Percentiles rank a stretch among this genome's conserved stretches.
These are phyloP conservation scores for Lepidothrix coronata DNA, from an alignment of 2,113 vertebrate genomes.

Conservation along the genomic window DNA sequence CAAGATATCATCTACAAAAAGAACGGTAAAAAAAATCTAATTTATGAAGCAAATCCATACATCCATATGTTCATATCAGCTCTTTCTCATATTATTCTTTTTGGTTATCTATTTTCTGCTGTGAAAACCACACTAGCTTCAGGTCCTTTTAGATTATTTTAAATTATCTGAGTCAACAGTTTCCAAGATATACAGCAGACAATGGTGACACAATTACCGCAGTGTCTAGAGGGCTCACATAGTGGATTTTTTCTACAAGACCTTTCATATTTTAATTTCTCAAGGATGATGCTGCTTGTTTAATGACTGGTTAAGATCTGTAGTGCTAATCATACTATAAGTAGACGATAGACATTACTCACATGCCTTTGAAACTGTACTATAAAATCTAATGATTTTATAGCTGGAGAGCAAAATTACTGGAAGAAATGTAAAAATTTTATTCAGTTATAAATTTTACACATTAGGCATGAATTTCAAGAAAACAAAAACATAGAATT, in stretches of 20 bases:
- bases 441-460: not conserved
- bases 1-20: not conserved
- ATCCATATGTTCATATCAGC: not conserved
- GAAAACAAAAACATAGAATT: not conserved
- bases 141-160: not conserved
- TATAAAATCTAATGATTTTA: not conserved
- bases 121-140: not conserved
- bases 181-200: not conserved
- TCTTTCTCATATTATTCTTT: not conserved
- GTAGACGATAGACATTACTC: not conserved
- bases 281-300: not conserved
- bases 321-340: accelerated
- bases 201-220: not conserved
- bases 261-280: not conserved
- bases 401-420: not conserved
- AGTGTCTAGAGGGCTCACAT: not conserved
- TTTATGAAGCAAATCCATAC: not conserved
- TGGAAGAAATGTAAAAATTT: not conserved
- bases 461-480: not conserved
- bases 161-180: not conserved
- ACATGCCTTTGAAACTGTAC: not conserved
- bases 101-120: not conserved
- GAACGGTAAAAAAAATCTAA: not conserved
- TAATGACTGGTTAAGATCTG: not conserved
- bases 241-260: not conserved